Evolutionary conservation across 35 echinoderm and acorn worm genomes (phyloP), one percentile per base, ranked within the genome.

Genomic region (Antedon bifida): DNA sequence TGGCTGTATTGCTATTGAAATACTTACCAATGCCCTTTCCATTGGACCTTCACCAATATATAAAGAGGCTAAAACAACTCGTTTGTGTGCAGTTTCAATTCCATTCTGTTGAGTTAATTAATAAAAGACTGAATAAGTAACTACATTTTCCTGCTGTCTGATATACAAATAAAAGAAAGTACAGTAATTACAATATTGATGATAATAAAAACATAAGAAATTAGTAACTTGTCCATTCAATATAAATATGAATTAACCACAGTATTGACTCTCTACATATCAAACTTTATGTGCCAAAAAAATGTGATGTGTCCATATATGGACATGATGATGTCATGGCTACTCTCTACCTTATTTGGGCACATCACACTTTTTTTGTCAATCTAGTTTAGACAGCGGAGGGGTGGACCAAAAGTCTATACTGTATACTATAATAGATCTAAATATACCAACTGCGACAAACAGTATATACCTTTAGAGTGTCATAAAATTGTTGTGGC

Each of bases 11-110:
- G 4, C 38, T 7, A 42, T 14, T 42, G 5, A 42, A 4, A 42
- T 14, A 81, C 84, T 81, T 85, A 93, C 91, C 79, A 93, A 38
- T 36, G 85, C 86, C 33, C 85, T 75, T 64, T 89, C 91, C 32
- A 82, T 34, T 12, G 79, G 39, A 34, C 91, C 87, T 77, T 75
- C 83, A 34, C 91, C 91, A 34, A 93, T 81, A 36, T 93, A 93
- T 0, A 93, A 82, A 75, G 91, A 85, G 9, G 91, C 83, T 0
- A 92, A 64, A 1, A 89, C 83, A 12, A 89, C 73, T 29, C 87
- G 78, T 39, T 86, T 79, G 30, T 32, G 85, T 74, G 82, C 36
- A 7, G 33, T 81, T 29, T 73, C 73, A 32, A 80, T 84, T 17
- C 78, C 64, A 34, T 30, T 35, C 82, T 88, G 64, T 23, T 30